phyloP scores from a whole-genome alignment of 2,888 invertebrate genomes.

The Tetramorium bicarinatum region DNA sequence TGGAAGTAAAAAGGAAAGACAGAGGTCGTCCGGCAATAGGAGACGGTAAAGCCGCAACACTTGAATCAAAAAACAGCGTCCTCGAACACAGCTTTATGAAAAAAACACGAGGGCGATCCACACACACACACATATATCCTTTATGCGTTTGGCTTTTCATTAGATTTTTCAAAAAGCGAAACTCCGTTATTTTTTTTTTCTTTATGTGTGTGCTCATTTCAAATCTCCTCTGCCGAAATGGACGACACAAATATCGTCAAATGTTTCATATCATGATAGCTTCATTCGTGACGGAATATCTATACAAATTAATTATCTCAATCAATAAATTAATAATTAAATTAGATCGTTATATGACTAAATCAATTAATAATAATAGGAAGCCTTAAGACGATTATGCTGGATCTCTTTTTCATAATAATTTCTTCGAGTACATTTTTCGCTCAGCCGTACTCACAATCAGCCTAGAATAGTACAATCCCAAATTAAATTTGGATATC shows the following conservation, averaged over 20 bases:
- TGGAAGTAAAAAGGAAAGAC: slow-evolving; percentile 61
- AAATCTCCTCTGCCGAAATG: background rate
- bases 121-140: background rate
- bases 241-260: background rate
- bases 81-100: slow-evolving; percentile 25
- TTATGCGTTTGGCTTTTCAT: slow-evolving; percentile 26
- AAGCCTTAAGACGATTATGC: too few relatives aligned
- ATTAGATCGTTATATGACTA: too few relatives aligned
- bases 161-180: slow-evolving; percentile 2
- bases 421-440: too few relatives aligned
- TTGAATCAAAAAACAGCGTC: slow-evolving; percentile 38
- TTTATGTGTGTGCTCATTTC: slow-evolving; percentile 21
- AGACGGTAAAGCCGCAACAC: background rate
- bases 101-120: slow-evolving; percentile 8
- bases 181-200: background rate
- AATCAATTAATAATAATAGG: too few relatives aligned
- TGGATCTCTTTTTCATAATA: too few relatives aligned
- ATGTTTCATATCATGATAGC: background rate
- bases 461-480: too few relatives aligned
- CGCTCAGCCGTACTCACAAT: too few relatives aligned
- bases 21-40: slow-evolving; percentile 29
- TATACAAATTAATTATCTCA: too few relatives aligned
- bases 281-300: background rate
- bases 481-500: too few relatives aligned
- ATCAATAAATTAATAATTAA: background rate